Evolutionary conservation across 2,797 vertebrate species (phyloP).

Genomic region (Botia almorhae): DNA sequence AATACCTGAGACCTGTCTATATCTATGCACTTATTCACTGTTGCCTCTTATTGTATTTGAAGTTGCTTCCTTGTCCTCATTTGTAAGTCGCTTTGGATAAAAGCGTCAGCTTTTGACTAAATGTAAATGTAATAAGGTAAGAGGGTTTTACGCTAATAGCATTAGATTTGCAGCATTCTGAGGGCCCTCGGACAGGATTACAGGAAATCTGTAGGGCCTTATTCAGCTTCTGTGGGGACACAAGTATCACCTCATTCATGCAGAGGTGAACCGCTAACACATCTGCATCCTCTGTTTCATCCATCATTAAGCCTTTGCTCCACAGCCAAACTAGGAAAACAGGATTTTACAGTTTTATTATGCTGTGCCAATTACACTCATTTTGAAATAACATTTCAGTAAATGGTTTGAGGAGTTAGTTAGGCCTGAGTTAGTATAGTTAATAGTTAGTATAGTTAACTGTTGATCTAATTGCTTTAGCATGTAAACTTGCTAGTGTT

Average conservation of each 20-base stretch:
- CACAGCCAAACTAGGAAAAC: too few relatives aligned
- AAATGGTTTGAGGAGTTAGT: too few relatives aligned
- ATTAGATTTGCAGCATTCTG: slow-evolving; percentile 41
- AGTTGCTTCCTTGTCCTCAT: too few relatives aligned
- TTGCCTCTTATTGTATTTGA: too few relatives aligned
- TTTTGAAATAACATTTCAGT: neutral
- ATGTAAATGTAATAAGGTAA: slow-evolving; percentile 36
- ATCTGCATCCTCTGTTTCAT: neutral
- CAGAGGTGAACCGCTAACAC: slow-evolving; percentile 3
- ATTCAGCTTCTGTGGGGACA: slow-evolving; percentile 47
- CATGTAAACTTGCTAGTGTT: neutral
- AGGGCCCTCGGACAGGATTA: slow-evolving; percentile 42
- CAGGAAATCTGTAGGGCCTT: slow-evolving; percentile 31
- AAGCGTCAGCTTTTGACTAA: slow-evolving; percentile 45
- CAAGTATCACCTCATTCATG: slow-evolving; percentile 28
- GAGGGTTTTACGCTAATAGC: slow-evolving; percentile 51
- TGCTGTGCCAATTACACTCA: neutral
- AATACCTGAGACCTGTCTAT: too few relatives aligned
- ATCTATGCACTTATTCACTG: too few relatives aligned
- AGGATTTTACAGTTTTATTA: too few relatives aligned
- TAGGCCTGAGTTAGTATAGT: neutral
- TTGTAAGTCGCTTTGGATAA: too few relatives aligned
- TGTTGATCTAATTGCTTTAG: neutral
- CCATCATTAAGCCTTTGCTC: neutral
- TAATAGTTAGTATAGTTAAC: neutral